Percentiles rank a stretch among this genome's conserved stretches.
Evolutionary conservation across 2,888 invertebrate genomes (phyloP).

Genomic region (Cabera pusaria): DNA sequence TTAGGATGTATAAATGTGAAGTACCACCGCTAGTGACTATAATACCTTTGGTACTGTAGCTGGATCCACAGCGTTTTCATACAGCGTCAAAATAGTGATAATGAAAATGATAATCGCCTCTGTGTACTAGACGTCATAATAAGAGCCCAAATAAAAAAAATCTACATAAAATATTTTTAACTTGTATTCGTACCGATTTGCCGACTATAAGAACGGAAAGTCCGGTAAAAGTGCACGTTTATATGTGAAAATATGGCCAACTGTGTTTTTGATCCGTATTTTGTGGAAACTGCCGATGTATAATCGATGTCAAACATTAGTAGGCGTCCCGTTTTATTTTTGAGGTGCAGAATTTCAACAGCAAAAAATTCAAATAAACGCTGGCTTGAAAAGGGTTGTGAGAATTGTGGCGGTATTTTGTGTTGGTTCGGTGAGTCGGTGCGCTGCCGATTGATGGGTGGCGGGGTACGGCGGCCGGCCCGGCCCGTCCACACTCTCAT

Average conservation of each 20-base stretch:
- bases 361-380: slow-evolving; percentile 13
- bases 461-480: slow-evolving; percentile 21
- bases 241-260: slow-evolving; percentile 6
- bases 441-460: slow-evolving; percentile 9
- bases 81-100: too few relatives aligned
- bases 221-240: background rate
- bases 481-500: slow-evolving; percentile 54
- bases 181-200: too few relatives aligned
- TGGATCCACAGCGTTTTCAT: too few relatives aligned
- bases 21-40: too few relatives aligned
- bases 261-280: slow-evolving; percentile 14
- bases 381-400: slow-evolving; percentile 5
- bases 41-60: too few relatives aligned
- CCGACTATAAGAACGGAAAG: too few relatives aligned
- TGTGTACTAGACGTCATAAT: too few relatives aligned
- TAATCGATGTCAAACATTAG: slow-evolving; percentile 27
- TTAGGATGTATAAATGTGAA: too few relatives aligned
- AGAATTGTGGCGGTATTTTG: slow-evolving; percentile 5
- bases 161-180: too few relatives aligned
- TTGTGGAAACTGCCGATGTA: slow-evolving; percentile 10
- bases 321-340: slow-evolving; percentile 20
- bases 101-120: too few relatives aligned
- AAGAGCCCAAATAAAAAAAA: too few relatives aligned
- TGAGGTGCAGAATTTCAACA: slow-evolving; percentile 18
- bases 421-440: slow-evolving; percentile 4